Base-by-base conservation (phyloP, 2,888 invertebrate genomes). In the Troglohyphantes excavatus region DNA sequence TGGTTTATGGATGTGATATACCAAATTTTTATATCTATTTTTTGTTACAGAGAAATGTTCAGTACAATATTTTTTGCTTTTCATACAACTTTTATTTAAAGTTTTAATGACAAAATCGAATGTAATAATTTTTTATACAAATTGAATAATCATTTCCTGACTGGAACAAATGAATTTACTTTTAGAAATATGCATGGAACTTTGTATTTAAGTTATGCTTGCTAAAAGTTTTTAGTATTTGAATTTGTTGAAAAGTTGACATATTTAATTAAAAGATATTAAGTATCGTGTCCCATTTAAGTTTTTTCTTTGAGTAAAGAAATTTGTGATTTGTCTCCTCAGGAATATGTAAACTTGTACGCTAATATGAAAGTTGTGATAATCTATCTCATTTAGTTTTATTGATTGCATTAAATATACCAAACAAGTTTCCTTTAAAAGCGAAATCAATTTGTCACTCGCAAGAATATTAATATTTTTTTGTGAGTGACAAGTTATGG, bases 21-120 rank as follows among this genome's bases (percentile, higher is more conserved):
- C 70, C 72, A 59, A 72, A 82, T 82, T 82, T 82, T 82, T 82
- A 82, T 82, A 82, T 82, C 70, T 82, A 82, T 82, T 82, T 82
- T 82, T 82, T 82, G 82, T 82, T 82, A 82, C 72, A 82, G 72
- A 78, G 39, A 70, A 46, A 17, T 46, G 39, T 72, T 59, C 61
- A 79, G 61, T 78, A 78, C 29, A 82, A 70, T 63, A 63, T 39
- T 61, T 68, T 82, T 72, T 82, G 72, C 82, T 61, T 82, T 70
- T 82, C 72, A 63, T 76, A 29, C 27, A 39, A 63, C 21, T 78
- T 65, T 65, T 65, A 43, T 63, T 23, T 9, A 26, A 43, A 78
- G 39, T 65, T 63, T 39, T 21, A 43, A 75, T 39, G 26, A 27
- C n/a, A 75, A 61, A 75, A 29, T 29, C 3, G 13, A 59, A 29